Percentiles rank a stretch among this genome's conserved stretches.
phyloP scores from a whole-genome alignment of 2,113 vertebrate genomes.

The Plecturocebus donacophilus region DNA sequence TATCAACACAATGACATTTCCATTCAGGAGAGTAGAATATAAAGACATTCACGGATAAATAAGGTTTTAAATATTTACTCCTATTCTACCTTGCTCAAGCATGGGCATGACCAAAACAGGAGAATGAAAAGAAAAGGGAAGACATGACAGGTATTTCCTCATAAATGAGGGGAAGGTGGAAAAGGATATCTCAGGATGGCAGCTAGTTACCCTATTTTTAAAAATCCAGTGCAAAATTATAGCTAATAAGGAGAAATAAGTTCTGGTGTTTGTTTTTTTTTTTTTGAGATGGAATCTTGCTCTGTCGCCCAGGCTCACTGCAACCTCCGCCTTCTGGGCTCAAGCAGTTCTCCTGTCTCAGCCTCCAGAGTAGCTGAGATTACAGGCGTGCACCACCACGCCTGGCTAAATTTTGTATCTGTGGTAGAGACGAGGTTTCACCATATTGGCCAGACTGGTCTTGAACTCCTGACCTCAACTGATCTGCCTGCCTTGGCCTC shows the following conservation, averaged over 20 bases:
- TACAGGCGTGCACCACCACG: too few species aligned
- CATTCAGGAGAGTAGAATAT: background rate
- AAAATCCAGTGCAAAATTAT: background rate
- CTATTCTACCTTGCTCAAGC: background rate
- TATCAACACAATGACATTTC: background rate
- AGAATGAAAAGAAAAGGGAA: background rate
- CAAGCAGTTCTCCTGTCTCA: too few species aligned
- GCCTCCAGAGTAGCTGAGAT: too few species aligned
- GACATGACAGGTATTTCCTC: background rate
- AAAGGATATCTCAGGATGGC: background rate
- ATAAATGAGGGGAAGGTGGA: background rate
- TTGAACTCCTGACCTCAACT: too few species aligned
- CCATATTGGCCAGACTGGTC: too few species aligned
- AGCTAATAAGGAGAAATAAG: background rate
- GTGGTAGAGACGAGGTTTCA: too few species aligned
- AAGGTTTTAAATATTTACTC: conserved; percentile 28
- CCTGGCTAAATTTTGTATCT: too few species aligned
- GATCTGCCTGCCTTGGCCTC: too few species aligned
- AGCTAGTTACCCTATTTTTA: background rate
- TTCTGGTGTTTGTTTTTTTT: background rate
- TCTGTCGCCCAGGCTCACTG: too few species aligned
- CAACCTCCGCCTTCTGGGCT: too few species aligned
- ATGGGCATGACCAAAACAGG: background rate
- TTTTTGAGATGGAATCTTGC: too few species aligned
- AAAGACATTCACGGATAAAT: background rate